Percentiles rank a stretch among this genome's conserved stretches.
These are phyloP conservation scores for Pedicia rivosa DNA, from an alignment of 2,888 invertebrate species.

Conservation along the genomic window DNA sequence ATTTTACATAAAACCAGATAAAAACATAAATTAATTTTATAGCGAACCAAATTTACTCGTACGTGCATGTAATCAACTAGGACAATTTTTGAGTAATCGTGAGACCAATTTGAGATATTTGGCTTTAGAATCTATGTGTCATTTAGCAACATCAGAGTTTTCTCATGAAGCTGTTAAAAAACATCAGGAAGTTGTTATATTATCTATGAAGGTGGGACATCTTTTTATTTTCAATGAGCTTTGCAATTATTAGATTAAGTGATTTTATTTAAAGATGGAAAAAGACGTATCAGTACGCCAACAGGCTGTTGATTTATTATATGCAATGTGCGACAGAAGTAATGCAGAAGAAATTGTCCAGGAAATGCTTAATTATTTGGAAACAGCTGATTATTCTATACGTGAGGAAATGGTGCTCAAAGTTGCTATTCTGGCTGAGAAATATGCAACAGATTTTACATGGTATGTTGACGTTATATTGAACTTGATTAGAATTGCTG, in stretches of 20 bases:
- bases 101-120: conserved; percentile 97
- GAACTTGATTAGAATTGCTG: conserved; percentile 97
- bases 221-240: neutral
- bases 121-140: conserved; percentile 98
- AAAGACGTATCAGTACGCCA: conserved; percentile 96
- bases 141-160: conserved; percentile 96
- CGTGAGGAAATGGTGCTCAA: conserved; percentile 99
- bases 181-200: conserved; percentile 97
- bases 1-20: no score
- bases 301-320: conserved; percentile 92
- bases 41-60: conserved; percentile 93
- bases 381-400: conserved; percentile 99
- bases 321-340: conserved; percentile 99
- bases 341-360: conserved; percentile 99
- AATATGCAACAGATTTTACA: conserved; percentile 98
- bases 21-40: conserved; percentile 27
- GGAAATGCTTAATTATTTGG: conserved; percentile 97
- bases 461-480: conserved; percentile 97
- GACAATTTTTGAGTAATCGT: conserved; percentile 91
- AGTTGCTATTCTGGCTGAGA: conserved; percentile 97
- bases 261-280: conserved; percentile 54
- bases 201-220: conserved; percentile 71
- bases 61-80: conserved; percentile 95
- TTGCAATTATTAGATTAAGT: neutral
- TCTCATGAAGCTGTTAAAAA: conserved; percentile 99